A percentile compares a stretch with the other conserved stretches of the same genome.
phyloP scores from a whole-genome alignment of 2,888 invertebrate genomes.

The Parnassius smintheus region DNA sequence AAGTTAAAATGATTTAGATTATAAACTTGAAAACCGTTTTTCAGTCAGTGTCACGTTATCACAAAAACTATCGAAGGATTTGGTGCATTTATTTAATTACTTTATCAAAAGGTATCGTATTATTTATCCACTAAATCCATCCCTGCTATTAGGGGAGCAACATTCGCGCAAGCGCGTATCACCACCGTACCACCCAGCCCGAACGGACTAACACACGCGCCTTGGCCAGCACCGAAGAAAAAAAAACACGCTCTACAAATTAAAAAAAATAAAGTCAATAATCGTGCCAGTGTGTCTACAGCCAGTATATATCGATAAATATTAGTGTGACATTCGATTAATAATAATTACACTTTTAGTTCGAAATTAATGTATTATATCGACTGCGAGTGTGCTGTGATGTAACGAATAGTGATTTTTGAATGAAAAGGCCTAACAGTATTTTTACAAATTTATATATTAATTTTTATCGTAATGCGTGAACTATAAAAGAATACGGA shows the following conservation, averaged over 20 bases:
- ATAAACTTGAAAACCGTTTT: too few species aligned
- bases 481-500: conserved; percentile 1
- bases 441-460: conserved; percentile 1
- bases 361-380: not conserved
- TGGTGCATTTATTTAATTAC: too few species aligned
- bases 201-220: conserved; percentile 34
- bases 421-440: conserved; percentile 19
- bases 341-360: not conserved
- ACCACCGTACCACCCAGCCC: conserved; percentile 51
- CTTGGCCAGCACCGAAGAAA: conserved; percentile 30
- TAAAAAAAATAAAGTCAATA: conserved; percentile 24
- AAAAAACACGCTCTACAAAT: conserved; percentile 27
- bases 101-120: not conserved
- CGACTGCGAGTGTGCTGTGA: conserved; percentile 19
- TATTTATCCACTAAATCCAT: conserved; percentile 34
- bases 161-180: conserved; percentile 61
- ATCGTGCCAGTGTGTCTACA: not conserved
- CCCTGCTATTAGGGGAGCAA: conserved; percentile 61
- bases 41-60: too few species aligned
- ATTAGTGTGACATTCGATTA: not conserved
- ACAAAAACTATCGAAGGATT: too few species aligned
- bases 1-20: too few species aligned
- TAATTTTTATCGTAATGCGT: conserved; percentile 2
- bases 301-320: conserved; percentile 7
- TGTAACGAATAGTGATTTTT: conserved; percentile 25